Conservation (phyloP, 1,140 invertebrate genomes). For the Drosophila kikkawai region DNA sequence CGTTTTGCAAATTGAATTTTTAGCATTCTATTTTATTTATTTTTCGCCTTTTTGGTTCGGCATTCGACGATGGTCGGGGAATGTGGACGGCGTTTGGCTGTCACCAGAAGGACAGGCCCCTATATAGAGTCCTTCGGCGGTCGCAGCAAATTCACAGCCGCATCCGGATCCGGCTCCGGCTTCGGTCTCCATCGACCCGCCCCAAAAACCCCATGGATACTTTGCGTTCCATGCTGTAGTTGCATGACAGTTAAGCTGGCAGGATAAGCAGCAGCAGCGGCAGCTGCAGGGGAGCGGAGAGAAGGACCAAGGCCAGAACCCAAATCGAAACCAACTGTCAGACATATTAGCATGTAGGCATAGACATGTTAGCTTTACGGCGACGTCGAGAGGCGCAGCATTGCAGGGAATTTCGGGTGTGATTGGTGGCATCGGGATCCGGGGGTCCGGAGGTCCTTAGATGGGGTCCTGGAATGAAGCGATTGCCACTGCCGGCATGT, state of each 20-base stretch:
- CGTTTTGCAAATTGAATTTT: slow-evolving; percentile 85
- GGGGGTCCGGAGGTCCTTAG: slow-evolving; percentile 2
- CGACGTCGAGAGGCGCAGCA: slow-evolving; percentile 35
- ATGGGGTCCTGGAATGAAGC: slow-evolving; percentile 35
- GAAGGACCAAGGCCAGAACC: slow-evolving; percentile 27
- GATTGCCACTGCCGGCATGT: slow-evolving; percentile 41
- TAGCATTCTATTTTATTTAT: slow-evolving; percentile 84
- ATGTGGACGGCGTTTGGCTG: slow-evolving; percentile 38
- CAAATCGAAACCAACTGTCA: slow-evolving; percentile 76
- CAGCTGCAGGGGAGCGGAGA: slow-evolving; percentile 2
- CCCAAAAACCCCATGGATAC: slow-evolving; percentile 71
- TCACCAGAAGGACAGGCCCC: slow-evolving; percentile 62
- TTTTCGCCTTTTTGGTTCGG: slow-evolving; percentile 67
- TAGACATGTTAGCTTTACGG: slow-evolving; percentile 57
- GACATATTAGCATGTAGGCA: slow-evolving; percentile 80
- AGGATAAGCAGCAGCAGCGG: slow-evolving; percentile 65
- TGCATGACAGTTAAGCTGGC: slow-evolving; percentile 79
- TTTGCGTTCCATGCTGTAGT: slow-evolving; percentile 67
- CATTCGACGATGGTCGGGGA: background rate
- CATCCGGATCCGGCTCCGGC: slow-evolving; percentile 43
- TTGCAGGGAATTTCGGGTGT: slow-evolving; percentile 25
- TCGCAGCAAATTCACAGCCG: slow-evolving; percentile 57
- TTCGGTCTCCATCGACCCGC: slow-evolving; percentile 22
- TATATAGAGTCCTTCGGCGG: slow-evolving; percentile 52
- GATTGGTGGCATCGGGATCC: slow-evolving; percentile 16